Evolutionary conservation across 2,888 invertebrate species (phyloP).

Genomic region (Dichetophora obliterata): DNA sequence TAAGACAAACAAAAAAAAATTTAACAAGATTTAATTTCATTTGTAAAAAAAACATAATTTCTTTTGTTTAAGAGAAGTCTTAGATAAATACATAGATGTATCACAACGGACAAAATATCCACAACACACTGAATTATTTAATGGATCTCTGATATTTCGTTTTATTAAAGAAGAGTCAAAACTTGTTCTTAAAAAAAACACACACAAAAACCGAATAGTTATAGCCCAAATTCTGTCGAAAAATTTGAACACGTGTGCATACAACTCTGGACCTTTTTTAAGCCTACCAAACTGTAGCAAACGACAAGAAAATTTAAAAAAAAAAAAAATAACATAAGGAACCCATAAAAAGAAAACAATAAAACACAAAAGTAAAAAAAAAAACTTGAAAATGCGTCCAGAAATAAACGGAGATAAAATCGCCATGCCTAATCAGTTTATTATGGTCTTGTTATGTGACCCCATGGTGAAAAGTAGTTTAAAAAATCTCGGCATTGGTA

Average conservation of each 20-base stretch:
- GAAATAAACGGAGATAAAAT: constrained; percentile 47
- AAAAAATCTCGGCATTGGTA: neutral
- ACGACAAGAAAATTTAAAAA: neutral
- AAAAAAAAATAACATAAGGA: neutral
- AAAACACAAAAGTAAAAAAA: constrained; percentile 15
- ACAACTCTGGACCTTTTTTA: constrained; percentile 52
- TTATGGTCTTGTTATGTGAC: constrained; percentile 46
- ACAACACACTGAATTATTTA: constrained; percentile 41
- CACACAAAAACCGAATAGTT: constrained; percentile 29
- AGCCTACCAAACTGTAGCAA: neutral
- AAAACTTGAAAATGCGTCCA: constrained; percentile 31
- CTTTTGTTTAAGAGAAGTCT: no score
- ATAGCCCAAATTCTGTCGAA: constrained; percentile 43
- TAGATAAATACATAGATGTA: no score
- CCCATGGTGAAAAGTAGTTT: constrained; percentile 47
- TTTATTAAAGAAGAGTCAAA: neutral
- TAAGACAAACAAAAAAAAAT: no score
- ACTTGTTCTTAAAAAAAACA: constrained; percentile 16
- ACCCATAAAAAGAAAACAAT: constrained; percentile 22
- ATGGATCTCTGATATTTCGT: constrained; percentile 3
- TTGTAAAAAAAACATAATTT: no score
- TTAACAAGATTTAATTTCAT: no score
- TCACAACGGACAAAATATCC: neutral
- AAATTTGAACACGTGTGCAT: constrained; percentile 64
- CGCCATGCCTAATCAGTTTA: constrained; percentile 52